These are phyloP conservation scores for Perodicticus potto DNA, from an alignment of 2,797 vertebrate species.

Conservation along the genomic window DNA sequence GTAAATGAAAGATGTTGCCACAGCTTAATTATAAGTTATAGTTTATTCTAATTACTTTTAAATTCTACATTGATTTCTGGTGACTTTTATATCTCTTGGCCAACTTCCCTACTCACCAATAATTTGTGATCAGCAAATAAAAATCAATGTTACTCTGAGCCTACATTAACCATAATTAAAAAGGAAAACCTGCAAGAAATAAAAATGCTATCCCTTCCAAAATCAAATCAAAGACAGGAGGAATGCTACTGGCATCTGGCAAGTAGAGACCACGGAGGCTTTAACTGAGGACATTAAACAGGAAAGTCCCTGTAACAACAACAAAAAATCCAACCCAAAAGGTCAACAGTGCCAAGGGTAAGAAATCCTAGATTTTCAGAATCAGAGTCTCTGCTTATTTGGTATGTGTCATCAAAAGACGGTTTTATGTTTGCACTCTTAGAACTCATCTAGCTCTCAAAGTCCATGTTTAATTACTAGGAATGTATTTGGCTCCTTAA, in stretches of 20 bases:
- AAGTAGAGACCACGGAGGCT: background rate
- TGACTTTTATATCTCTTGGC: conserved; percentile 41
- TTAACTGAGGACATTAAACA: background rate
- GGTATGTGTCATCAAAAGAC: background rate
- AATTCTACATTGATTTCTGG: background rate
- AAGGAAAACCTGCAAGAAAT: conserved; percentile 16
- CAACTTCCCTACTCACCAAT: background rate
- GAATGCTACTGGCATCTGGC: background rate
- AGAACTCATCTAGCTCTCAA: background rate
- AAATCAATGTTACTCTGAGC: conserved; percentile 25
- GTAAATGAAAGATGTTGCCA: background rate
- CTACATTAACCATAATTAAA: conserved; percentile 24
- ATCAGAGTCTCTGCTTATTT: conserved; percentile 5
- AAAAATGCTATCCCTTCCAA: conserved; percentile 6
- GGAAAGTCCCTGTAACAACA: background rate
- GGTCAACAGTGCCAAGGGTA: background rate
- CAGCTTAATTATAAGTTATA: background rate
- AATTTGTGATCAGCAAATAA: conserved; percentile 53
- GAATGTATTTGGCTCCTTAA: background rate
- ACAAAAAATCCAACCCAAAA: background rate
- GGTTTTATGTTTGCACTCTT: conserved; percentile 21
- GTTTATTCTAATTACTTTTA: background rate
- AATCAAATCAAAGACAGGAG: background rate
- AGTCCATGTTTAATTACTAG: conserved; percentile 3
- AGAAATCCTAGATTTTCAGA: conserved; percentile 5